Conservation (phyloP, 2,113 vertebrate species). For the Cricetomys ansorgei region DNA sequence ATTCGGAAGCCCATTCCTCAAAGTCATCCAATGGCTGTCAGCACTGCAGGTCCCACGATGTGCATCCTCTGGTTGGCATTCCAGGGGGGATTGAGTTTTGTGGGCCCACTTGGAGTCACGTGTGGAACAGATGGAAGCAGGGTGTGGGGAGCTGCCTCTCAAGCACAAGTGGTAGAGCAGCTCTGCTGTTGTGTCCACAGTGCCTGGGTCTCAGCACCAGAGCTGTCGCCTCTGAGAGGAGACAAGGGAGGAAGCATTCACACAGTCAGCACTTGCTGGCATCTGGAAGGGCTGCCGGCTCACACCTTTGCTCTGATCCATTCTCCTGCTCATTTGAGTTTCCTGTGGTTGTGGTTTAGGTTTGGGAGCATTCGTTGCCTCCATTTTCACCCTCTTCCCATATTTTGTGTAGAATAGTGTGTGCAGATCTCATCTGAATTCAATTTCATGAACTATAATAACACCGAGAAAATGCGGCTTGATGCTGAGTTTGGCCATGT, state of each 20-base stretch:
- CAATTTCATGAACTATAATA: slow-evolving; percentile 32
- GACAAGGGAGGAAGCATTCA: neutral
- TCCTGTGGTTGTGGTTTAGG: neutral
- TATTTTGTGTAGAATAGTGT: neutral
- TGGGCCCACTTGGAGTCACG: neutral
- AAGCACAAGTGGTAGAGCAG: neutral
- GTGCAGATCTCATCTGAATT: slow-evolving; percentile 4
- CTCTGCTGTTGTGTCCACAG: neutral
- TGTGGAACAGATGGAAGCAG: neutral
- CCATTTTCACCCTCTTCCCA: neutral
- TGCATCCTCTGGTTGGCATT: neutral
- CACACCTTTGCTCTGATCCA: neutral
- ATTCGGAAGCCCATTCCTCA: neutral
- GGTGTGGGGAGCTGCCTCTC: neutral
- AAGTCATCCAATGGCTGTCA: neutral
- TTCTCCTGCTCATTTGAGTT: neutral
- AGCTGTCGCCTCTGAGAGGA: neutral
- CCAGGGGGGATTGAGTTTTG: neutral
- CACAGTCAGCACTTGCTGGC: neutral
- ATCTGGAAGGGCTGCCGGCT: slow-evolving; percentile 1
- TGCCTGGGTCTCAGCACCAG: neutral
- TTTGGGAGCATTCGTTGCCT: neutral
- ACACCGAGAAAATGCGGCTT: slow-evolving; percentile 24
- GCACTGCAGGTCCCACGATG: fast-evolving
- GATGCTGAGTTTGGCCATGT: neutral